Evolutionary conservation across 2,888 invertebrate genomes (phyloP).

Genomic region (Mimas tiliae): DNA sequence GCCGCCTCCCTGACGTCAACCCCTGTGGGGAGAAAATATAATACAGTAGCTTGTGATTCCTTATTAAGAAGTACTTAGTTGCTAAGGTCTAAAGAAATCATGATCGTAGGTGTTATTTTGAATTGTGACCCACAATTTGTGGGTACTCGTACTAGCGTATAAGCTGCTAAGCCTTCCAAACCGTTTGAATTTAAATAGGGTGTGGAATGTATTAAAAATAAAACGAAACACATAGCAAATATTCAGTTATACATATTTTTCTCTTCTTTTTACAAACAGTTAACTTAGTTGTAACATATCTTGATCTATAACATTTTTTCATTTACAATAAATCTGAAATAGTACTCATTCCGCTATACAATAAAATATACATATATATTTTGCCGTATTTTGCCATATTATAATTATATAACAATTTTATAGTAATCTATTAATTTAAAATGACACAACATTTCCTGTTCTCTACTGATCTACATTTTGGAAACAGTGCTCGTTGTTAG

Average conservation of each 20-base stretch:
- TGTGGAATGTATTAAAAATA: conserved; percentile 45
- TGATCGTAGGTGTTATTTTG: no score
- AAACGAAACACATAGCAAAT: conserved; percentile 78
- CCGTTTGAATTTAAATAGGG: neutral
- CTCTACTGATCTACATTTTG: conserved; percentile 62
- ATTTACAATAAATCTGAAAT: conserved; percentile 81
- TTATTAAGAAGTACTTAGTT: no score
- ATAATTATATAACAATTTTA: conserved; percentile 76
- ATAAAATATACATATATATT: conserved; percentile 81
- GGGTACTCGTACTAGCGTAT: neutral
- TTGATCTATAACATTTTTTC: conserved; percentile 80
- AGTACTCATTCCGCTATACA: conserved; percentile 82
- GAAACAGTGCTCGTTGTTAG: conserved; percentile 50
- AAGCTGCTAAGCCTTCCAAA: neutral
- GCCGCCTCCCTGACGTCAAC: no score
- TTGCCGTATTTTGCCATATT: conserved; percentile 75
- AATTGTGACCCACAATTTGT: no score
- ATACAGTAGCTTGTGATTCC: no score
- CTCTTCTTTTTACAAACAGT: conserved; percentile 84
- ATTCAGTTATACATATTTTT: conserved; percentile 83
- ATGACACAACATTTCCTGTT: conserved; percentile 80
- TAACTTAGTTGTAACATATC: conserved; percentile 82
- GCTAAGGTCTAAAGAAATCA: no score
- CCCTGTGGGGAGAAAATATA: no score
- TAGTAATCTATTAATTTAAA: conserved; percentile 74